A percentile compares a stretch with the other conserved stretches of the same genome.
Evolutionary conservation across 2,888 invertebrate species (phyloP).

Genomic region (Pecten maximus): DNA sequence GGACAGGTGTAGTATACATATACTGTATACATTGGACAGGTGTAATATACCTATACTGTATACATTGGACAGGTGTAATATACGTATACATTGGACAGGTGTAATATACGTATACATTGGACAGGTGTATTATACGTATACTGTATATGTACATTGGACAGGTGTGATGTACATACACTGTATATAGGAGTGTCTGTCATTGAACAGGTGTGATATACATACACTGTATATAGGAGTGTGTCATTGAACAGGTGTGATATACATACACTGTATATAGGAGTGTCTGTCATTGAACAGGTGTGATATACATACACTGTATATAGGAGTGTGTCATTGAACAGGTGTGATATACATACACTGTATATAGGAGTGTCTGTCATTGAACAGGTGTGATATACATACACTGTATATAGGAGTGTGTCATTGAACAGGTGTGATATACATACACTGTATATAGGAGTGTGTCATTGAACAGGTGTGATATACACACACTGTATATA

Average conservation of each 20-base stretch:
- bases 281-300: not conserved
- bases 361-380: not conserved
- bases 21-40: too few relatives aligned
- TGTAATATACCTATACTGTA: too few relatives aligned
- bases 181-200: slow-evolving; percentile 78
- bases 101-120: too few relatives aligned
- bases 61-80: too few relatives aligned
- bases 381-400: not conserved
- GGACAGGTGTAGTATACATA: too few relatives aligned
- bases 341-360: slow-evolving; percentile 71
- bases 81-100: too few relatives aligned
- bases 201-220: slow-evolving; percentile 83
- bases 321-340: slow-evolving; percentile 77
- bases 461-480: not conserved
- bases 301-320: not conserved
- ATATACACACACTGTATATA: not conserved
- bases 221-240: not conserved
- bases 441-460: not conserved
- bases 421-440: not conserved
- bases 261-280: not conserved
- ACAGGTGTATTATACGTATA: too few relatives aligned
- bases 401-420: not conserved
- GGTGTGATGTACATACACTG: slow-evolving; percentile 69
- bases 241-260: not conserved
- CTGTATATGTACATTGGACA: too few relatives aligned